A percentile compares a stretch with the other conserved stretches of the same genome.
Conservation (phyloP, 64 coral and sea anemone species). For the Orbicella faveolata region DNA sequence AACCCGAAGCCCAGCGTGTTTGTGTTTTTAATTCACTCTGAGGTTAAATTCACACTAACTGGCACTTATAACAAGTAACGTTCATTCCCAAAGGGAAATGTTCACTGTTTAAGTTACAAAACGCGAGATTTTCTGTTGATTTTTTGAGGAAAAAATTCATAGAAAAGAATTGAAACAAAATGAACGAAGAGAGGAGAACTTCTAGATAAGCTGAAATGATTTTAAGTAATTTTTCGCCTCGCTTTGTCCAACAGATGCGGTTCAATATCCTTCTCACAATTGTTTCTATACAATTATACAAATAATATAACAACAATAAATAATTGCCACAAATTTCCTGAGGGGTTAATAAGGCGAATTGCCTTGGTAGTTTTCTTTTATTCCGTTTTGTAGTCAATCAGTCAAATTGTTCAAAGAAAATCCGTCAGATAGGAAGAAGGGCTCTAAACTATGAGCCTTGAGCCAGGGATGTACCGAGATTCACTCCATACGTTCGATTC, state of each 20-base stretch:
- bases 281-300: constrained; percentile 4
- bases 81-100: neutral
- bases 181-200: neutral
- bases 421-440: neutral
- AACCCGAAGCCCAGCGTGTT: neutral
- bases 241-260: neutral
- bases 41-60: constrained; percentile 15
- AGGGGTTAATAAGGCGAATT: constrained; percentile 12
- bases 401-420: constrained; percentile 22
- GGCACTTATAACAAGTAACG: neutral
- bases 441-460: constrained; percentile 67
- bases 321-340: constrained; percentile 35
- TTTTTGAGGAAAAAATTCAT: too few species aligned
- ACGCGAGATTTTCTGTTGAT: too few species aligned
- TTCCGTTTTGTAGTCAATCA: neutral
- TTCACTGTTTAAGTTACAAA: neutral
- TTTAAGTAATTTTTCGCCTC: neutral
- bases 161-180: neutral
- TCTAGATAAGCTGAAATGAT: neutral
- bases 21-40: neutral
- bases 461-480: constrained; percentile 78
- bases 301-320: constrained; percentile 36
- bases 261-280: neutral
- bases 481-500: constrained; percentile 89
- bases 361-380: neutral